phyloP scores from a whole-genome alignment of 2,797 vertebrate species.

The Sebastes hubbsi region DNA sequence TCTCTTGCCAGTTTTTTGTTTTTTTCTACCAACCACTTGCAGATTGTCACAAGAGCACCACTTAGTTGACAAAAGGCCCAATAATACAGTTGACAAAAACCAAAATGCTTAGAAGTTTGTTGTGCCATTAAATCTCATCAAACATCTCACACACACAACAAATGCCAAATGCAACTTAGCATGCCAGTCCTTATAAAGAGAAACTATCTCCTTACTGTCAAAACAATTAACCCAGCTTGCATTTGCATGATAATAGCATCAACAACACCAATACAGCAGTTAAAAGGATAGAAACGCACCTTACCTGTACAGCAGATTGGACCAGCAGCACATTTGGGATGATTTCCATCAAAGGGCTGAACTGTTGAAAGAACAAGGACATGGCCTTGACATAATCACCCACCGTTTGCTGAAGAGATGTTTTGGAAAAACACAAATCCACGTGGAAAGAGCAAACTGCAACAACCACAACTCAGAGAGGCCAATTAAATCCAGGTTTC shows the following conservation, averaged over 20 bases:
- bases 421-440: neutral
- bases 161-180: neutral
- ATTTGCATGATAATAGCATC: neutral
- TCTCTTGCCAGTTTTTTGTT: neutral
- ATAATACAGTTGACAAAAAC: neutral
- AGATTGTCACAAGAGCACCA: neutral
- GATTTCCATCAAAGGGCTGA: neutral
- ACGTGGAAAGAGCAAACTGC: neutral
- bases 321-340: neutral
- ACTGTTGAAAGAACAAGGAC: neutral
- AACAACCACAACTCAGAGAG: neutral
- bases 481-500: neutral
- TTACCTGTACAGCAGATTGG: neutral
- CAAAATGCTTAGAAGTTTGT: neutral
- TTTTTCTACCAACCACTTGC: neutral
- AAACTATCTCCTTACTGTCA: neutral
- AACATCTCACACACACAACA: neutral
- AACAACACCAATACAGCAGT: neutral
- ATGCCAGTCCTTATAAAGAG: neutral
- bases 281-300: neutral
- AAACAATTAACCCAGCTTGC: neutral
- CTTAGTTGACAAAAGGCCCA: neutral
- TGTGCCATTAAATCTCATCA: neutral
- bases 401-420: neutral
- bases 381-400: neutral